Base-by-base conservation (phyloP, 2,113 vertebrate species). In the Rhinolophus sinicus region DNA sequence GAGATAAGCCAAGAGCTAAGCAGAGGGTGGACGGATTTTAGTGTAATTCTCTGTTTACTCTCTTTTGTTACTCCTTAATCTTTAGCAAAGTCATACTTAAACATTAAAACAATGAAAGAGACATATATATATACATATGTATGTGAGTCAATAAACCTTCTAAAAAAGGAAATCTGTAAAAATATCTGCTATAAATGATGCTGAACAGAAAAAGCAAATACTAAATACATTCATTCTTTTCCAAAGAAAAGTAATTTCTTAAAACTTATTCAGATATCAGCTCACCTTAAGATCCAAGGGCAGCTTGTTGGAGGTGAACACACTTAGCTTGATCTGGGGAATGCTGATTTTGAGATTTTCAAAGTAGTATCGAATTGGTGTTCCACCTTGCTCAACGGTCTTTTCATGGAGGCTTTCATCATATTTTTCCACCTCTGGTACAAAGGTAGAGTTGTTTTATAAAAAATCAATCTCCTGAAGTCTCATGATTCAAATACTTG, bases 281-380 rank as follows among this genome's bases (percentile, higher is more conserved):
- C 64, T 60, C 98, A 99, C 99, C 99, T 99, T 99, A 12, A 99
- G 99, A 76, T 99, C 99, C 88, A 99, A 94, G 0, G 99, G 99
- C 2, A 99, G 98, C 95, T 99, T 99, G 98, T 98, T 99, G 64
- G 99, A 99, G n/a, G 99, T 99, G 97, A 99, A 99, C 93, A 99
- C 99, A 1, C 99, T 99, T 96, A 99, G 96, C 96, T 99, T 99
- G 97, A 99, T 99, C 97, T 99, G 99, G 8, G 99, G 99, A 4
- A 99, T 96, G n/a, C 99, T 99, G 92, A 99, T 99, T 98, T 99
- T 99, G 95, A 99, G 98, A 95, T 99, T 99, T 98, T 99, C 99
- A 98, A 99, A 99, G 97, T 99, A 99, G 97, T 99, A 99, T 2
- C 99, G 98, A 81, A 99, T 99, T 3, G 98, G 99, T 11, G 97